Percentiles rank a stretch among this genome's conserved stretches.
phyloP scores from a whole-genome alignment of 2,113 vertebrate species.

The Planiliza haematocheilus region DNA sequence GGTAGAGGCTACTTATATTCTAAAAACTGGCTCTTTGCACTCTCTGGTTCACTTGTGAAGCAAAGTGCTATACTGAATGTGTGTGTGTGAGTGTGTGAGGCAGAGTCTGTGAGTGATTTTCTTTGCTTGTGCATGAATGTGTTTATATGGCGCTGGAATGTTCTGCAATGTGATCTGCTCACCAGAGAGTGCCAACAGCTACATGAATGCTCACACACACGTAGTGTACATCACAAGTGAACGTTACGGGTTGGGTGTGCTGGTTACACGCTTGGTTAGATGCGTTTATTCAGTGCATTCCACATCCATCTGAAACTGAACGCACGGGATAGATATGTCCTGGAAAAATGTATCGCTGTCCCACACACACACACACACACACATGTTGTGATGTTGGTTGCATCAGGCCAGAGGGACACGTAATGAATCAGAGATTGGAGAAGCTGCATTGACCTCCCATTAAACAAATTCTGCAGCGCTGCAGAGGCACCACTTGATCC shows the following conservation, averaged over 20 bases:
- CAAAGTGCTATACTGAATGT: slow-evolving; percentile 34
- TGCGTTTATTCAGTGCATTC: slow-evolving; percentile 53
- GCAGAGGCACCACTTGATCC: slow-evolving; percentile 59
- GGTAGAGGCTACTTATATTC: not conserved
- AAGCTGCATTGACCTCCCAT: slow-evolving; percentile 52
- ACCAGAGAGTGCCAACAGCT: slow-evolving; percentile 57
- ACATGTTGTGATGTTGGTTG: slow-evolving; percentile 30
- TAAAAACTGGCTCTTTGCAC: slow-evolving; percentile 8
- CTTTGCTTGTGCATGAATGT: slow-evolving; percentile 74
- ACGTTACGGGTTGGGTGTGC: slow-evolving; percentile 25
- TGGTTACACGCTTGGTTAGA: slow-evolving; percentile 52
- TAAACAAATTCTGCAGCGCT: slow-evolving; percentile 50
- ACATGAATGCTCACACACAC: slow-evolving; percentile 30
- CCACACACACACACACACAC: slow-evolving; percentile 18
- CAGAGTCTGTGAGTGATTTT: slow-evolving; percentile 35
- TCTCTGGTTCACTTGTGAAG: slow-evolving; percentile 58
- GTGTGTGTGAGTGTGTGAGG: slow-evolving; percentile 7
- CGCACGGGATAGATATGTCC: slow-evolving; percentile 16
- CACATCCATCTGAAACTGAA: slow-evolving; percentile 33
- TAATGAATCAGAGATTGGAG: slow-evolving; percentile 50
- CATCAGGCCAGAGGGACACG: slow-evolving; percentile 51
- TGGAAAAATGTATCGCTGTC: slow-evolving; percentile 19
- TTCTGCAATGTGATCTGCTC: slow-evolving; percentile 73
- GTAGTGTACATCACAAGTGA: slow-evolving; percentile 21
- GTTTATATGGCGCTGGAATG: slow-evolving; percentile 78